phyloP scores from a whole-genome alignment of 2,888 invertebrate species.

The Sphecodes monilicornis region DNA sequence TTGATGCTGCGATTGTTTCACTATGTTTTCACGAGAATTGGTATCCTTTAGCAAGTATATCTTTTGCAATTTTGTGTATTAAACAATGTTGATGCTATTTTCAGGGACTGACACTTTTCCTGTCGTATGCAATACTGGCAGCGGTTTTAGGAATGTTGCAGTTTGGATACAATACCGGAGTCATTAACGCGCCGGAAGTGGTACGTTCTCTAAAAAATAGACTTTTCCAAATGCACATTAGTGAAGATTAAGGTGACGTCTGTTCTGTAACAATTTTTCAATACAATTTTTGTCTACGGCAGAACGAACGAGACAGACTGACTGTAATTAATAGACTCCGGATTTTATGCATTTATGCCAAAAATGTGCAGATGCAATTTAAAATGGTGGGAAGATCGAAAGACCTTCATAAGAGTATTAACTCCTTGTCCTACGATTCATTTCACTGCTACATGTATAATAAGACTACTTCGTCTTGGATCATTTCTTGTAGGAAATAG shows the following conservation, averaged over 20 bases:
- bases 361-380: too few relatives aligned
- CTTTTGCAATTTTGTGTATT: background rate
- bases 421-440: too few relatives aligned
- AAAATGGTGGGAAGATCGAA: too few relatives aligned
- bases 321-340: too few relatives aligned
- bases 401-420: too few relatives aligned
- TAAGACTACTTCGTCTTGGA: too few relatives aligned
- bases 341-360: too few relatives aligned
- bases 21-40: background rate
- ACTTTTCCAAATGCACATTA: background rate
- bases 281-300: background rate
- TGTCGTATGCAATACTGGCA: conserved; percentile 97
- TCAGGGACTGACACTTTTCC: conserved; percentile 97
- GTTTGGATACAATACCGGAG: conserved; percentile 98
- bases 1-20: background rate
- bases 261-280: background rate
- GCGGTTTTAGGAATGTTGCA: conserved; percentile 98
- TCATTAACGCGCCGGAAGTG: conserved; percentile 97
- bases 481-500: too few relatives aligned
- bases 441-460: too few relatives aligned
- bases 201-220: conserved; percentile 84
- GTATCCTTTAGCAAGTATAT: background rate
- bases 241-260: background rate
- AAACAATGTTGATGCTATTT: conserved; percentile 79
- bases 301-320: too few relatives aligned